Evolutionary conservation across 2,797 vertebrate genomes (phyloP).

Genomic region (Rhodeus uyekii): DNA sequence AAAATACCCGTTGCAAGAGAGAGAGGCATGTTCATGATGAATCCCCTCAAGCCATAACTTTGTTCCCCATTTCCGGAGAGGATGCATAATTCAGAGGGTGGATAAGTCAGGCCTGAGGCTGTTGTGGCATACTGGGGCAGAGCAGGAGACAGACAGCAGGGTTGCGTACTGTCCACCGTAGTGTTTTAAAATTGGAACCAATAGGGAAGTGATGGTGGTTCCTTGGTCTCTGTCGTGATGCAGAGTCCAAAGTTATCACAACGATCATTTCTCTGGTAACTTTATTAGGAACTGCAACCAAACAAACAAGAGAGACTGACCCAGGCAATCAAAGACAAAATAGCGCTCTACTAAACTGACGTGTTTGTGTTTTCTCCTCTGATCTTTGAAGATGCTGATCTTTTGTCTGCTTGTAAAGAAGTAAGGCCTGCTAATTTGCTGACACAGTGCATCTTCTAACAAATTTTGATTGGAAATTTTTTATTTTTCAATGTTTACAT

Average conservation of each 20-base stretch:
- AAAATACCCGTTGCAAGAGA: constrained; percentile 52
- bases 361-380: constrained; percentile 12
- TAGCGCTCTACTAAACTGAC: not conserved
- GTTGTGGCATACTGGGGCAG: constrained; percentile 26
- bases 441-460: not conserved
- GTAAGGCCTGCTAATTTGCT: not conserved
- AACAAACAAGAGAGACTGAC: not conserved
- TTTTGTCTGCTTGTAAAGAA: not conserved
- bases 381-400: constrained; percentile 2
- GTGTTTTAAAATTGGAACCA: constrained; percentile 20
- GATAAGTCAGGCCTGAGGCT: constrained; percentile 52
- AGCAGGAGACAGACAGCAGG: constrained; percentile 2
- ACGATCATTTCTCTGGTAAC: not conserved
- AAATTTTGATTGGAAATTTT: not conserved
- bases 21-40: constrained; percentile 56
- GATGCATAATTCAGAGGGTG: constrained; percentile 59
- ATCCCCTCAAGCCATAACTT: constrained; percentile 58
- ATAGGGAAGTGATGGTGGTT: not conserved
- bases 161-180: constrained; percentile 21
- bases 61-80: constrained; percentile 59
- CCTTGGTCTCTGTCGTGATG: not conserved
- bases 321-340: not conserved
- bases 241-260: not conserved
- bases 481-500: not conserved
- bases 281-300: not conserved